Conservation (phyloP, 2,888 invertebrate genomes). For the Nephrotoma appendiculata region DNA sequence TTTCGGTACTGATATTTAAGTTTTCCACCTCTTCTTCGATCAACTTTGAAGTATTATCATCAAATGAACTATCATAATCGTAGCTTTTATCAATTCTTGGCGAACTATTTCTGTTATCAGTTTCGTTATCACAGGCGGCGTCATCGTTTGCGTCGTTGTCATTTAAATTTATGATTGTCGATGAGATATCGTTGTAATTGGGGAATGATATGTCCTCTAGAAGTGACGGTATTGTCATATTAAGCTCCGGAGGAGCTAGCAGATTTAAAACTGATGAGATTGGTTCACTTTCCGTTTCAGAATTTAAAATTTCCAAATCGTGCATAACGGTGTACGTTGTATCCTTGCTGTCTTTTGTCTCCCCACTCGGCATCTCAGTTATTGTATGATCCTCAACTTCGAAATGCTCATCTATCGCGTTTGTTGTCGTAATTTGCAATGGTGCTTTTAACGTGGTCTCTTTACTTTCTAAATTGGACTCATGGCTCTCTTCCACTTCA, state of each 20-base stretch:
- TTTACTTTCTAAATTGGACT: not conserved
- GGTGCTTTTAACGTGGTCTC: not conserved
- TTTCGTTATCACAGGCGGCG: not conserved
- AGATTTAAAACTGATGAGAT: not conserved
- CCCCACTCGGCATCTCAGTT: not conserved
- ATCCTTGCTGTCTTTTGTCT: slow-evolving; percentile 11
- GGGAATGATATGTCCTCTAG: slow-evolving; percentile 23
- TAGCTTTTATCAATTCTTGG: not conserved
- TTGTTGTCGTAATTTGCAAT: not conserved
- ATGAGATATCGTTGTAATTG: slow-evolving; percentile 10
- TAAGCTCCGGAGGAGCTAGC: not conserved
- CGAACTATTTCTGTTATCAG: not conserved
- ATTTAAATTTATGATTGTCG: not conserved
- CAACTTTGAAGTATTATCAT: not conserved
- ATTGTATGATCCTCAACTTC: not conserved
- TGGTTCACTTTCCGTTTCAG: not conserved
- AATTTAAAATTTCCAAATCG: not conserved
- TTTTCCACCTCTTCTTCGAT: not conserved
- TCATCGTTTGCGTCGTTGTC: not conserved
- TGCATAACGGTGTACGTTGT: not conserved
- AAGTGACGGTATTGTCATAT: slow-evolving; percentile 11
- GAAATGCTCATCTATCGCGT: not conserved
- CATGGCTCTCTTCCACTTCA: not conserved
- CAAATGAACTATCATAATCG: not conserved
- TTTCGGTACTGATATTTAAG: not conserved